A percentile compares a stretch with the other conserved stretches of the same genome.
phyloP scores from a whole-genome alignment of 2,113 vertebrate genomes.

The Austrofundulus limnaeus region DNA sequence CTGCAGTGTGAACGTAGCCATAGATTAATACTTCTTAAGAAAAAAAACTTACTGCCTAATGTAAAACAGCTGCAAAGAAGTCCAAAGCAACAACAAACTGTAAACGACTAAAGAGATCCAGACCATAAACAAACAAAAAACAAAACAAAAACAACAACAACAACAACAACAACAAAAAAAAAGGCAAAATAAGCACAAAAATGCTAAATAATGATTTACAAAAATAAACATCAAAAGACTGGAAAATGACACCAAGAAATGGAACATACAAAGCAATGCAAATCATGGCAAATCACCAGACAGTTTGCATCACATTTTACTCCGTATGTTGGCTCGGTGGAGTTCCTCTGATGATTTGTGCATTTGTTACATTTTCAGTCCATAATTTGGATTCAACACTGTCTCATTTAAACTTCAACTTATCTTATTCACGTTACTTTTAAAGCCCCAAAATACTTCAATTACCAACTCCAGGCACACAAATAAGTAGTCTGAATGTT shows the following conservation, averaged over 20 bases:
- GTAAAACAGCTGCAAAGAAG: background rate
- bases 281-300: background rate
- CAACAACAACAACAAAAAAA: background rate
- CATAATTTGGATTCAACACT: too few relatives aligned
- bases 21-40: too few relatives aligned
- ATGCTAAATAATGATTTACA: background rate
- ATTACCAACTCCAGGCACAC: background rate
- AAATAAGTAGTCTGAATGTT: constrained; percentile 9
- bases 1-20: too few relatives aligned
- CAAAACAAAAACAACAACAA: too few relatives aligned
- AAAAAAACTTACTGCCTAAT: too few relatives aligned
- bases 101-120: background rate
- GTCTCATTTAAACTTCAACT: too few relatives aligned
- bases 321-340: too few relatives aligned
- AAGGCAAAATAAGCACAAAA: background rate
- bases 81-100: background rate
- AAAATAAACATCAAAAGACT: background rate
- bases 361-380: background rate
- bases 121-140: background rate
- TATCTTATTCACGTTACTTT: background rate
- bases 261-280: background rate
- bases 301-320: background rate
- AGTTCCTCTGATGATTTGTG: too few relatives aligned
- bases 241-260: background rate
- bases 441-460: background rate